Evolutionary conservation across 2,888 invertebrate species (phyloP), one percentile per base, ranked within the genome.

Genomic region (Drosophila monieri): DNA sequence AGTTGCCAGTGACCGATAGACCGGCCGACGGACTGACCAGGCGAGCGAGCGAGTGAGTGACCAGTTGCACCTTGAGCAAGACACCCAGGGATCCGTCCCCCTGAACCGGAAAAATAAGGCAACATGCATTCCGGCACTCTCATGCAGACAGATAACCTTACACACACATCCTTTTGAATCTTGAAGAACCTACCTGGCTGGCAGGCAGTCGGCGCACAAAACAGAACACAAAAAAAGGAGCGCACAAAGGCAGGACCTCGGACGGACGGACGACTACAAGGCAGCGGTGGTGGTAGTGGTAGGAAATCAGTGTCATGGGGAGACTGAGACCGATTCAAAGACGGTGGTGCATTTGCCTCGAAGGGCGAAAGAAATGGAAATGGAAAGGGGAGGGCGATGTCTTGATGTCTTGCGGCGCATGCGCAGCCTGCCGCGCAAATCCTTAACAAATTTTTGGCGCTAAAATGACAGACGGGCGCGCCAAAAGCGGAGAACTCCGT

Each of bases 381-480:
- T 18, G 43, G 43, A 10, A 5, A 43, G 21, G 43, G 43, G 48
- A 32, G 25, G 35, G 53, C 49, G 71, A 52, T 53, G 65, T 67
- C 49, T 66, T 70, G 78, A 86, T 77, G 76, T 88, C 88, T 76
- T 81, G 88, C 88, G 79, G 83, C 88, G 85, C 85, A 80, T 68
- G 85, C 76, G 71, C 87, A 85, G 79, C 72, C 79, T 70, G 79
- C 71, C 76, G 78, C 55, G 53, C 80, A 61, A 72, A 80, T 68
- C 60, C 46, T 51, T 67, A 81, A 69, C 60, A 58, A 52, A 70
- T 69, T 69, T 84, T 81, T 81, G 81, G 88, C 81, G 81, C 81
- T 85, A 88, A 81, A 73, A 76, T 67, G 49, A 48, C 41, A 51
- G 55, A 75, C 51, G 54, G 65, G 25, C 88, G 71, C 85, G 85